A percentile compares a stretch with the other conserved stretches of the same genome.
These are phyloP conservation scores for Bucco capensis DNA, from an alignment of 2,113 vertebrate species.

Conservation along the genomic window DNA sequence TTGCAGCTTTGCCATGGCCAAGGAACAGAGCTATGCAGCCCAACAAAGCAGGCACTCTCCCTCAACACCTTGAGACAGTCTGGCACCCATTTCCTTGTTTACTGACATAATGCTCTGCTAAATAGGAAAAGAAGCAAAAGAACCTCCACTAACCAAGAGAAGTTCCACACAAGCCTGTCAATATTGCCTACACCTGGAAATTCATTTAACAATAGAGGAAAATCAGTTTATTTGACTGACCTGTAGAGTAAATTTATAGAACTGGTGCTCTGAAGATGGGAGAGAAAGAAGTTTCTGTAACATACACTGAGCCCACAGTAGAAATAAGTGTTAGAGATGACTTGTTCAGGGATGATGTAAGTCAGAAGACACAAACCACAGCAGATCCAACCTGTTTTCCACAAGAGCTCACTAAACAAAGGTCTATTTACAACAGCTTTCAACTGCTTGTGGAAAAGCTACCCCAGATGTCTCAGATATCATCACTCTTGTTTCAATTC, in stretches of 20 bases:
- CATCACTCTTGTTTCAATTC: conserved; percentile 3
- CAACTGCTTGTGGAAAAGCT: conserved; percentile 45
- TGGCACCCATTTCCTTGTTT: conserved; percentile 34
- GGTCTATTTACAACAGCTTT: conserved; percentile 8
- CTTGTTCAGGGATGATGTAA: neutral
- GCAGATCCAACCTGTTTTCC: neutral
- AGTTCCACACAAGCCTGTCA: neutral
- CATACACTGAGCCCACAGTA: neutral
- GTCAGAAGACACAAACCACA: neutral
- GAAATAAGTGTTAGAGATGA: neutral
- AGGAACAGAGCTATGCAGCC: conserved; percentile 42
- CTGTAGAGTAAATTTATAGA: neutral
- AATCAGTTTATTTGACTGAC: neutral
- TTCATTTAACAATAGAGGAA: neutral
- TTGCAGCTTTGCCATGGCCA: conserved; percentile 70
- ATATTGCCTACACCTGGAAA: conserved; percentile 9
- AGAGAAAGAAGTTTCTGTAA: neutral
- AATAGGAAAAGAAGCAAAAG: conserved; percentile 42
- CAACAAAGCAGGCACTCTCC: conserved; percentile 43
- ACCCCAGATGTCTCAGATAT: conserved; percentile 29
- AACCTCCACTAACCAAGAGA: neutral
- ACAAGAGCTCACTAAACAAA: neutral
- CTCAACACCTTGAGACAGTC: conserved; percentile 6
- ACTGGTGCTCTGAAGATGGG: conserved; percentile 3
- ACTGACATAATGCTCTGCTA: conserved; percentile 41